Evolutionary conservation across 2,888 invertebrate genomes (phyloP).

Genomic region (Petrophora chlorosata): DNA sequence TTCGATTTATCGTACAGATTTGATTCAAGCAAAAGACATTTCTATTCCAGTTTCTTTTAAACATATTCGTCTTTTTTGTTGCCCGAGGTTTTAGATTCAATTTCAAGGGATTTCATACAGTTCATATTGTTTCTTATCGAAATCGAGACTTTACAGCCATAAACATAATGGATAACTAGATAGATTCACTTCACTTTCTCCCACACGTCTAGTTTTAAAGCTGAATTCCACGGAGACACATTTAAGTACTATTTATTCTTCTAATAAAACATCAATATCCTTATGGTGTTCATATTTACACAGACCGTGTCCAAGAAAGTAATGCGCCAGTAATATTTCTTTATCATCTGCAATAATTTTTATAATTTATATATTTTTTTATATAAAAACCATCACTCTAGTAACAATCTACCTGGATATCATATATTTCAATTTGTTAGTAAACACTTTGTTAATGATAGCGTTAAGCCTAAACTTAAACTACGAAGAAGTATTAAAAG

Average conservation of each 20-base stretch:
- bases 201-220: slow-evolving; percentile 58
- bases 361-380: slow-evolving; percentile 59
- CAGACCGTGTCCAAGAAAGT: slow-evolving; percentile 53
- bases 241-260: slow-evolving; percentile 21
- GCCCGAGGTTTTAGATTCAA: neutral
- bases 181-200: slow-evolving; percentile 54
- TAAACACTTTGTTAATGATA: slow-evolving; percentile 76
- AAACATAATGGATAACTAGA: slow-evolving; percentile 64
- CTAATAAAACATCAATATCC: slow-evolving; percentile 24
- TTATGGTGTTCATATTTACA: slow-evolving; percentile 57
- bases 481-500: slow-evolving; percentile 77
- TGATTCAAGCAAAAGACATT: neutral
- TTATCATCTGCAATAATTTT: slow-evolving; percentile 59
- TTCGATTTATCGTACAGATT: slow-evolving; percentile 11
- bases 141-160: slow-evolving; percentile 71
- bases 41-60: neutral
- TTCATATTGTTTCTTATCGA: slow-evolving; percentile 39
- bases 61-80: neutral
- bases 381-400: slow-evolving; percentile 81
- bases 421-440: slow-evolving; percentile 73
- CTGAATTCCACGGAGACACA: slow-evolving; percentile 47
- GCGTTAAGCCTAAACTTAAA: slow-evolving; percentile 76
- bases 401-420: slow-evolving; percentile 82
- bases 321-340: slow-evolving; percentile 47
- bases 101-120: slow-evolving; percentile 24